Base-by-base conservation (phyloP, 2,888 invertebrate species). In the Catocala fraxini region DNA sequence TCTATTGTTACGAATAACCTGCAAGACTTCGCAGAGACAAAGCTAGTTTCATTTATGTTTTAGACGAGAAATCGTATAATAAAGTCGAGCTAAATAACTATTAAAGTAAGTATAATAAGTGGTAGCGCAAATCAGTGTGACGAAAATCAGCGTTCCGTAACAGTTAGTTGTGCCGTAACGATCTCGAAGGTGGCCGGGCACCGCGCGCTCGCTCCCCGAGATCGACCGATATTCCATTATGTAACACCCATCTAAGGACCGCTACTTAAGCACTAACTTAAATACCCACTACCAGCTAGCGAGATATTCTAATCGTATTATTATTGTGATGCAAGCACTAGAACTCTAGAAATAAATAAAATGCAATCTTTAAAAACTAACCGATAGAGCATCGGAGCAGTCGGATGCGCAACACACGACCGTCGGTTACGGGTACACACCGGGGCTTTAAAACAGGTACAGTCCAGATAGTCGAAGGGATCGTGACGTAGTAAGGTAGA, bases 301-400 rank as follows among this genome's bases (percentile, higher is more conserved):
- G 59, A 57, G 55, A 52, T 49, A 49, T 62, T 45, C 74, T 76
- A 74, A 66, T 80, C 66, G 60, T 67, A 56, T 63, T 64, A 63
- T 61, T 67, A 46, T 55, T 34, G 53, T 58, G 45, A 55, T 64
- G 56, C 62, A 71, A 75, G 61, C 68, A 64, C 70, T 66, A 54
- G 47, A 59, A 53, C 55, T 76, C 65, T 76, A 74, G 51, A 60
- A 68, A 72, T 68, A 71, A 76, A 64, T 68, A 74, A 59, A 68
- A 74, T 62, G 59, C 49, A 61, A 72, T 59, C 57, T 70, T 58
- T 39, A 69, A 42, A 56, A 81, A 92, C 92, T 91, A 89, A 92
- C 92, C 92, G 91, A 91, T 83, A 87, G 87, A 87, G 87, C 92
- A 93, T 93, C 91, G 89, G 92, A 92, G 87, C 90, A 89, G 90